Evolutionary conservation across 2,797 vertebrate genomes (phyloP), one percentile per base, ranked within the genome.

Genomic region (Sebastes cheni): DNA sequence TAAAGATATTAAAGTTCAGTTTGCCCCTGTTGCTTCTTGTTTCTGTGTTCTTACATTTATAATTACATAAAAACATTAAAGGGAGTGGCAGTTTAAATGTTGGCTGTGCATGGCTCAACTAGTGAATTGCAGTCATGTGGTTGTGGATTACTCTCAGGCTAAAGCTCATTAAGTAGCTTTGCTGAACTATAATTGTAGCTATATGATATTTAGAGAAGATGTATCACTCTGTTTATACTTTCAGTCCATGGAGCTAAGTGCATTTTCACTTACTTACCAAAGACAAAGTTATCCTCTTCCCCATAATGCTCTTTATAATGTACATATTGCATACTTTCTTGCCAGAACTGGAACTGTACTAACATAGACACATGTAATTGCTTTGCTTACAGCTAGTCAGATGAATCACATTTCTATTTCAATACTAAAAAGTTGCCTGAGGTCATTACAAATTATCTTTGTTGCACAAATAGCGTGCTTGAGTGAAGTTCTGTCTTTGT

Each of bases 351-450:
- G 34, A 68, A 11, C 22, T 27, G 9, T 34, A 27, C 39, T 71
- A 72, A 80, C 60, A 56, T 29, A 73, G 20, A 84, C 23, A 68
- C 16, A 29, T 75, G 30, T 78, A 64, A 68, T 30, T 34, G 14
- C 18, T 82, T 75, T 68, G 22, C 30, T 14, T 36, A 22, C 18
- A 75, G 39, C 25, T 13, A 23, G 46, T 61, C 65, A 55, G 16
- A 46, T 34, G 18, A 86, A 20, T 30, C 27, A 46, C 56, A 78
- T 62, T 77, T 80, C 29, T 3, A 29, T 60, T 55, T 61, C 1
- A 8, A 70, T 55, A 56, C 25, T 25, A 16, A 70, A 81, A 79
- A 50, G 6, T 12, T 70, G 9, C 54, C 52, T 46, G 25, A 58
- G 46, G 60, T 20, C 4, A 66, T 29, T 18, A 32, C 2, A 64